A percentile compares a stretch with the other conserved stretches of the same genome.
Evolutionary conservation across 2,888 invertebrate genomes (phyloP).

Genomic region (Agriopis leucophaearia): DNA sequence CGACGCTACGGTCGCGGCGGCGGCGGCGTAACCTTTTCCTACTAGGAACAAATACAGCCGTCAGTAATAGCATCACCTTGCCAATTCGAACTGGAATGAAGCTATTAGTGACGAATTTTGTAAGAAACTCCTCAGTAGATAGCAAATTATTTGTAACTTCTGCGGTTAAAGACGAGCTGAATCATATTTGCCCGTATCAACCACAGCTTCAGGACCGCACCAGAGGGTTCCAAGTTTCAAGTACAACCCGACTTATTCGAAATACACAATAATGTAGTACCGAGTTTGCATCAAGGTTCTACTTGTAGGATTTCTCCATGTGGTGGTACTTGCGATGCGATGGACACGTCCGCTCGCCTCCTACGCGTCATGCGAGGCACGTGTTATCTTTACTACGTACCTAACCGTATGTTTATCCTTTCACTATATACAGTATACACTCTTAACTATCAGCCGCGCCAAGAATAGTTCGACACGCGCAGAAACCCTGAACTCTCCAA

Average conservation of each 20-base stretch:
- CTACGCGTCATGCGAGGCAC: conserved; percentile 55
- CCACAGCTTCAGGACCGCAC: conserved; percentile 5
- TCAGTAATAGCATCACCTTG: conserved; percentile 19
- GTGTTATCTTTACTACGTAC: conserved; percentile 59
- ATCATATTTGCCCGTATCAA: conserved; percentile 7
- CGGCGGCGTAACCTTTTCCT: conserved; percentile 6
- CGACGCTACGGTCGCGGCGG: background rate
- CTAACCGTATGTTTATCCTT: conserved; percentile 50
- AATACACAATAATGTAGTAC: conserved; percentile 47
- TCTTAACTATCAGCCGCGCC: conserved; percentile 40
- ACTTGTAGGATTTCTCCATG: conserved; percentile 62
- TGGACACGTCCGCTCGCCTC: conserved; percentile 49
- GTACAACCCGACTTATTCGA: conserved; percentile 4
- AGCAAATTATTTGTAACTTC: conserved; percentile 16
- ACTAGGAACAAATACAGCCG: conserved; percentile 1
- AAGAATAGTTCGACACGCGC: conserved; percentile 23
- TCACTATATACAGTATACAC: conserved; percentile 46
- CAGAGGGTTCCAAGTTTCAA: conserved; percentile 3
- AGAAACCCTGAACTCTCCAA: conserved; percentile 54
- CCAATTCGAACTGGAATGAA: conserved; percentile 10
- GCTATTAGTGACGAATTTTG: conserved; percentile 9
- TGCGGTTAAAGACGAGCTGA: conserved; percentile 7
- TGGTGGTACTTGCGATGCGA: conserved; percentile 50
- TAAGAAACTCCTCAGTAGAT: conserved; percentile 11
- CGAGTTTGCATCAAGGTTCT: conserved; percentile 54